Percentiles rank a stretch among this genome's conserved stretches.
phyloP scores from a whole-genome alignment of 2,888 invertebrate species.

The Plagodis pulveraria region DNA sequence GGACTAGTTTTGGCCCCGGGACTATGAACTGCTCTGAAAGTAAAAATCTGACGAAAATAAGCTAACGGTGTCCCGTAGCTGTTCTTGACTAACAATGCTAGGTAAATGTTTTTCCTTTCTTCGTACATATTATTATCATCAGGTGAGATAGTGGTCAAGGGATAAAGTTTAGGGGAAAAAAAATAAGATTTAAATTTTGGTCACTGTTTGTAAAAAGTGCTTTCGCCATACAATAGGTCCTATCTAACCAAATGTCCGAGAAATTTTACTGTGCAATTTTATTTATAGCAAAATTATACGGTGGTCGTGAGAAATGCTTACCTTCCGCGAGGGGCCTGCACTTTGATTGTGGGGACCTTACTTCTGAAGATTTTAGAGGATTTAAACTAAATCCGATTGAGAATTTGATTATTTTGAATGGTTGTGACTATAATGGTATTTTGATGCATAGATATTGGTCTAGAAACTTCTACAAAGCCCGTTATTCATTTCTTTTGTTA shows the following conservation, averaged over 20 bases:
- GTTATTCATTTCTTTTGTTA: too few relatives aligned
- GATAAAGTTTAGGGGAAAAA: too few relatives aligned
- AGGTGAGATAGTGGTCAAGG: too few relatives aligned
- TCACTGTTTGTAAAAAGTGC: conserved; percentile 22
- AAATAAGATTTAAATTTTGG: too few relatives aligned
- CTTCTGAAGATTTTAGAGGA: conserved; percentile 41
- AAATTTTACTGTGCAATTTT: conserved; percentile 78
- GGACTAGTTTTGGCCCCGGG: too few relatives aligned
- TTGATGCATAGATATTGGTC: not conserved
- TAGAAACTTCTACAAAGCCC: too few relatives aligned
- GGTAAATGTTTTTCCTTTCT: too few relatives aligned
- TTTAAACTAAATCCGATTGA: conserved; percentile 44
- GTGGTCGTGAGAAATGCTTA: conserved; percentile 68
- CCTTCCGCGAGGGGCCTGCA: conserved; percentile 44
- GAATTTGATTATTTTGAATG: conserved; percentile 32
- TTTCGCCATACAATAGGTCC: conserved; percentile 40
- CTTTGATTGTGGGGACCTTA: conserved; percentile 34
- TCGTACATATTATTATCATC: too few relatives aligned
- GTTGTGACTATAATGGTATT: conserved; percentile 9
- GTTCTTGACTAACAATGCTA: too few relatives aligned
- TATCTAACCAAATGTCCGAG: conserved; percentile 57
- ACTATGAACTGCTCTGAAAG: too few relatives aligned
- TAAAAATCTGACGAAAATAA: too few relatives aligned
- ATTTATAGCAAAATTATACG: conserved; percentile 81
- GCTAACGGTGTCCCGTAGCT: too few relatives aligned